A percentile compares a stretch with the other conserved stretches of the same genome.
phyloP scores from a whole-genome alignment of 2,113 vertebrate genomes.

The Chaenogobius annularis region DNA sequence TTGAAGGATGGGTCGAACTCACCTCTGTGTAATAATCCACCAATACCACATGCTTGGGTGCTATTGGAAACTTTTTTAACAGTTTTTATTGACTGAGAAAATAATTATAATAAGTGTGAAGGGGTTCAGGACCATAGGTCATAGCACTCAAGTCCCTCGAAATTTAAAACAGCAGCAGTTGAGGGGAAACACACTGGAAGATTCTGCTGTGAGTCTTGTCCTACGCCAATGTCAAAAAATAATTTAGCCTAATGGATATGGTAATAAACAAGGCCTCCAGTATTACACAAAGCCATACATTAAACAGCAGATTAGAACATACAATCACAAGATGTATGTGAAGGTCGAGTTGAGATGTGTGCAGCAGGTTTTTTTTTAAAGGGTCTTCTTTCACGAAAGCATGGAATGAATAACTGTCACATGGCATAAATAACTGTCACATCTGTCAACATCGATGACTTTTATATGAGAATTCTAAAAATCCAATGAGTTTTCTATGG shows the following conservation, averaged over 20 bases:
- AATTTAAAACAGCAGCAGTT: constrained; percentile 54
- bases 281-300: constrained; percentile 36
- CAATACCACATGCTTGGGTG: too few species aligned
- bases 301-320: constrained; percentile 31
- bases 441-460: background rate
- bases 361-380: background rate
- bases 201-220: constrained; percentile 41
- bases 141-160: too few species aligned
- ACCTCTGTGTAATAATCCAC: background rate
- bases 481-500: background rate
- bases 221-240: constrained; percentile 46
- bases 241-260: constrained; percentile 51
- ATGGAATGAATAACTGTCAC: background rate
- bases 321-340: constrained; percentile 35
- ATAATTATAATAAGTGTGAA: too few species aligned
- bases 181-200: constrained; percentile 51
- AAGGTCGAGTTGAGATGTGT: constrained; percentile 17
- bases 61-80: too few species aligned
- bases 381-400: background rate
- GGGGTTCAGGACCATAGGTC: too few species aligned
- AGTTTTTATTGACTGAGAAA: too few species aligned
- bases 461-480: background rate
- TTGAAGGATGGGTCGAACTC: background rate
- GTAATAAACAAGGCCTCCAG: constrained; percentile 40
- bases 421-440: constrained; percentile 4